Evolutionary conservation across 1,140 invertebrate genomes (phyloP).

Genomic region (Camponotus vicinus): DNA sequence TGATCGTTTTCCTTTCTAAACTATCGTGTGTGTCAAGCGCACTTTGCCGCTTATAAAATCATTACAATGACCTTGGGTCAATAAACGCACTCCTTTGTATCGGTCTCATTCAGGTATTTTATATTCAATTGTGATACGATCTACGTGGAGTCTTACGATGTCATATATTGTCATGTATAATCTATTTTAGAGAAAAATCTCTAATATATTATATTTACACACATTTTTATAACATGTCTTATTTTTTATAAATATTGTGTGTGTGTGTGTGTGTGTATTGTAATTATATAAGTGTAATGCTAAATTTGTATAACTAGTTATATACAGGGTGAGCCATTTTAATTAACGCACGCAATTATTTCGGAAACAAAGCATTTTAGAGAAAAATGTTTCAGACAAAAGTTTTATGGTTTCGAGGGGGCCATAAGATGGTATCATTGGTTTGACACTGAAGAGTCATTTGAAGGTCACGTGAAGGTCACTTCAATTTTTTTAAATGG

Average conservation of each 20-base stretch:
- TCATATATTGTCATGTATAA: background rate
- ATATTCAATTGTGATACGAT: constrained; percentile 13
- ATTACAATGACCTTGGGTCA: constrained; percentile 59
- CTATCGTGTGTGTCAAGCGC: constrained; percentile 11
- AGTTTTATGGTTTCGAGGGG: too few relatives aligned
- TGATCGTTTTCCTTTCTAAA: constrained; percentile 26
- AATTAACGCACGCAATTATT: too few relatives aligned
- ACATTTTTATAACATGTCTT: background rate
- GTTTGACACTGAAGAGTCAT: too few relatives aligned
- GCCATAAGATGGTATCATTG: too few relatives aligned
- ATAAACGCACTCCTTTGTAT: constrained; percentile 49
- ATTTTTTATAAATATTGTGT: background rate
- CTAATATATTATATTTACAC: background rate
- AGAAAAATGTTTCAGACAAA: too few relatives aligned
- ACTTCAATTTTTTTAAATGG: too few relatives aligned
- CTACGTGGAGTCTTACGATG: background rate
- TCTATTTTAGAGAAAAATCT: background rate
- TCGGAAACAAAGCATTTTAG: too few relatives aligned
- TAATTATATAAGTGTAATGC: too few relatives aligned
- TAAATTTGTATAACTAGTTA: too few relatives aligned
- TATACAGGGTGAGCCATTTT: too few relatives aligned
- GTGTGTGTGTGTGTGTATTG: background rate
- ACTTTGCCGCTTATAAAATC: constrained; percentile 39
- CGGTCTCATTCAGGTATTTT: constrained; percentile 28
- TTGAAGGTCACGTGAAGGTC: too few relatives aligned